Evolutionary conservation across 1,140 invertebrate genomes (phyloP).

Genomic region (Yoshiicerus persimilis): DNA sequence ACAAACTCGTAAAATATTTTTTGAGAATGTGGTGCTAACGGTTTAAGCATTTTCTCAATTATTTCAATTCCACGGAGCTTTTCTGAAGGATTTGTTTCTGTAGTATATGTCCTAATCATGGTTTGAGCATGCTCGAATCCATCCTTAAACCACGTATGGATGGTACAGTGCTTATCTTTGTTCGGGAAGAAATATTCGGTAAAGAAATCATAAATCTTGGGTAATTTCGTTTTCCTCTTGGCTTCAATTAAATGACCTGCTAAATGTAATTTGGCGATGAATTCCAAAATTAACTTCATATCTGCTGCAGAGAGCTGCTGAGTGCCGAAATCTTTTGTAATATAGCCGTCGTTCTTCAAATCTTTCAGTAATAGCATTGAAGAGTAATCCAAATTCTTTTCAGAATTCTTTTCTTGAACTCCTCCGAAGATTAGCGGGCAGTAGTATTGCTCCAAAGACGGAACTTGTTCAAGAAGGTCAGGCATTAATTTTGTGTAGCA

Average conservation of each 20-base stretch:
- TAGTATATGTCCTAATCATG: background rate
- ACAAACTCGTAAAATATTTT: background rate
- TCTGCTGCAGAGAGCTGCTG: background rate
- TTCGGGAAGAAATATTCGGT: background rate
- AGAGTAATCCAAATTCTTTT: background rate
- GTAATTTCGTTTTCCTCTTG: background rate
- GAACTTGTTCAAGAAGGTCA: background rate
- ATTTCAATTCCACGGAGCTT: background rate
- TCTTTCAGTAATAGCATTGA: slow-evolving; percentile 36
- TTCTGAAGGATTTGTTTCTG: background rate
- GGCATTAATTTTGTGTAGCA: slow-evolving; percentile 21
- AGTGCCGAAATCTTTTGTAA: background rate
- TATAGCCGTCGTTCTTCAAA: slow-evolving; percentile 35
- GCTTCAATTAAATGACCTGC: background rate
- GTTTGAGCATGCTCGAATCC: background rate
- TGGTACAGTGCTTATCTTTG: background rate
- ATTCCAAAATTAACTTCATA: background rate
- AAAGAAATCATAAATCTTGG: slow-evolving; percentile 12
- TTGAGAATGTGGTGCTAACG: background rate
- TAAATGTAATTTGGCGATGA: slow-evolving; percentile 34
- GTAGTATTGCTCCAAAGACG: background rate
- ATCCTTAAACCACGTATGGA: background rate
- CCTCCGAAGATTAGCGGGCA: background rate
- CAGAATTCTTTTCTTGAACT: background rate
- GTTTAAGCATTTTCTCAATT: no score